These are phyloP conservation scores for Rhagonycha fulva DNA, from an alignment of 2,888 invertebrate genomes.

Conservation along the genomic window DNA sequence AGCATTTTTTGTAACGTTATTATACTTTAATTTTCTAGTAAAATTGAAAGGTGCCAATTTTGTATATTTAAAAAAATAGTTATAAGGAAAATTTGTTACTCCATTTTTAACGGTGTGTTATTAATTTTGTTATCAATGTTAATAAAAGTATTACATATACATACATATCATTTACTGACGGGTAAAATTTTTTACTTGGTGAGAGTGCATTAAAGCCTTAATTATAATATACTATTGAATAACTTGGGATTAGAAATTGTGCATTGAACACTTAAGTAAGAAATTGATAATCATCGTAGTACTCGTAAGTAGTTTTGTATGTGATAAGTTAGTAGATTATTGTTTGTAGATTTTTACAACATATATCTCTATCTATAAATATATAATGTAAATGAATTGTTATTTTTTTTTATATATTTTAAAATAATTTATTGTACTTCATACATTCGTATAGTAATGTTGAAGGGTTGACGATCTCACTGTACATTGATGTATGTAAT, in stretches of 20 bases:
- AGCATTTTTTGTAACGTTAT: background rate
- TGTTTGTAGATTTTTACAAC: background rate
- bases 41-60: background rate
- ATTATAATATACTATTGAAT: conserved; percentile 1
- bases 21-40: background rate
- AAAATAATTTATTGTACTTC: background rate
- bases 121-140: background rate
- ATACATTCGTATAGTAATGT: background rate
- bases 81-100: background rate
- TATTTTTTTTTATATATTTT: conserved; percentile 1
- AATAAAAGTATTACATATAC: background rate
- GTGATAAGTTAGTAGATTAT: conserved; percentile 7
- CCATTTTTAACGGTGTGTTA: background rate
- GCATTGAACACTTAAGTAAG: background rate
- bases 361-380: background rate
- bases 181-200: conserved; percentile 17
- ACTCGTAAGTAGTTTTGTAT: conserved; percentile 4
- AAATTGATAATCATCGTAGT: background rate
- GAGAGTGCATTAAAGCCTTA: conserved; percentile 18
- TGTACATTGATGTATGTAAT: conserved; percentile 14
- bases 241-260: background rate
- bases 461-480: conserved; percentile 12
- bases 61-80: background rate
- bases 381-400: background rate
- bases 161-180: conserved; percentile 28